Percentiles rank a stretch among this genome's conserved stretches.
Conservation (phyloP, 2,113 vertebrate species). For the Hypocryptadius cinnamomeus region DNA sequence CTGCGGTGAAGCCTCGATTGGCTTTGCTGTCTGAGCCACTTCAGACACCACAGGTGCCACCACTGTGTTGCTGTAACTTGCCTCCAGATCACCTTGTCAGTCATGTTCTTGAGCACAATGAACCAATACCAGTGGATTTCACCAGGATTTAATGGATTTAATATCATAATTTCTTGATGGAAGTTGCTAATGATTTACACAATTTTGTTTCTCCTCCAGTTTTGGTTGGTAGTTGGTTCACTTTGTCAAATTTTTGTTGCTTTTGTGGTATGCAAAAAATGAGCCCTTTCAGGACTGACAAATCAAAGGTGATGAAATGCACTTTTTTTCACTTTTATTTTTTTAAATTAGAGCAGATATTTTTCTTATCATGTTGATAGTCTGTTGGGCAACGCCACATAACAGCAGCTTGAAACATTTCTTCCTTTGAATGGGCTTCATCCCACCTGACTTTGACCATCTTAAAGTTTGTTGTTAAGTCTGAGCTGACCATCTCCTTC, state of each 20-base stretch:
- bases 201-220: not conserved
- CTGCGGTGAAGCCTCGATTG: rapidly evolving
- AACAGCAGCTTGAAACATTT: not conserved
- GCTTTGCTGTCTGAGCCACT: not conserved
- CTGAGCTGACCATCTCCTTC: not conserved
- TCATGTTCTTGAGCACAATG: not conserved
- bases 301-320: not conserved
- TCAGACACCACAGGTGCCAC: not conserved
- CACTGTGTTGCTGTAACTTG: not conserved
- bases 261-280: not conserved
- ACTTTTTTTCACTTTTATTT: not conserved
- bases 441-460: not conserved
- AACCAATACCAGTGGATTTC: not conserved
- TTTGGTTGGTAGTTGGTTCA: not conserved
- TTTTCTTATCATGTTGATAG: not conserved
- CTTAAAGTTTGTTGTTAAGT: not conserved
- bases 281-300: not conserved
- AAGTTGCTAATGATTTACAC: not conserved
- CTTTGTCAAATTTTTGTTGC: not conserved
- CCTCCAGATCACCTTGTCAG: not conserved
- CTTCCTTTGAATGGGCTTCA: not conserved
- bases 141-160: not conserved
- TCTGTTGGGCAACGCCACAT: rapidly evolving
- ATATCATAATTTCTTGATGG: not conserved
- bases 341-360: not conserved